phyloP scores from a whole-genome alignment of 2,888 invertebrate species.

The Sisyra nigra region DNA sequence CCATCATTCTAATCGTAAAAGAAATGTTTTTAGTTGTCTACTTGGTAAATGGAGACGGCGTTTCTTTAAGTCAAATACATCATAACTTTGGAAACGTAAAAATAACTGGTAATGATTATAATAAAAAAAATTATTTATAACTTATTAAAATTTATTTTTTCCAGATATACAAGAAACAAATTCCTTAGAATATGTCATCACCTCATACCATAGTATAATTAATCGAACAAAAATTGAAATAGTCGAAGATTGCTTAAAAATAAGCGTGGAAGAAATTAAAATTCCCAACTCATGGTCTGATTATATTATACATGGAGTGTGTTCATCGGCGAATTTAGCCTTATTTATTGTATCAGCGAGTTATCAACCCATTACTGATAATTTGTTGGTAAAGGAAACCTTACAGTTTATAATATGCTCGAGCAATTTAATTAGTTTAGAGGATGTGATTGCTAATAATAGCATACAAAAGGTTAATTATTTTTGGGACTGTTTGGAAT shows the following conservation, averaged over 20 bases:
- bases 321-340: too few relatives aligned
- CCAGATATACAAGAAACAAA: too few relatives aligned
- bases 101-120: neutral
- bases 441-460: neutral
- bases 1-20: neutral
- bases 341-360: too few relatives aligned
- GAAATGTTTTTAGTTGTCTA: neutral
- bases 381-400: neutral
- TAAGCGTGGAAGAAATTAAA: too few relatives aligned
- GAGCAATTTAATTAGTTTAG: neutral
- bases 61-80: neutral
- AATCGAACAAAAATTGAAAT: too few relatives aligned
- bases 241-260: too few relatives aligned
- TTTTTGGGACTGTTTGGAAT: constrained; percentile 3
- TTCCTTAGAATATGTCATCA: too few relatives aligned
- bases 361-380: too few relatives aligned
- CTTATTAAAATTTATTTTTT: too few relatives aligned
- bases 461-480: neutral
- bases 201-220: too few relatives aligned
- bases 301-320: neutral
- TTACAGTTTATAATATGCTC: neutral
- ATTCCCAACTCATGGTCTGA: neutral
- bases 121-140: neutral
- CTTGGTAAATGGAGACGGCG: neutral
- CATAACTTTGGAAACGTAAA: neutral